Conservation (phyloP, 2,888 invertebrate species). For the Aphidius colemani region DNA sequence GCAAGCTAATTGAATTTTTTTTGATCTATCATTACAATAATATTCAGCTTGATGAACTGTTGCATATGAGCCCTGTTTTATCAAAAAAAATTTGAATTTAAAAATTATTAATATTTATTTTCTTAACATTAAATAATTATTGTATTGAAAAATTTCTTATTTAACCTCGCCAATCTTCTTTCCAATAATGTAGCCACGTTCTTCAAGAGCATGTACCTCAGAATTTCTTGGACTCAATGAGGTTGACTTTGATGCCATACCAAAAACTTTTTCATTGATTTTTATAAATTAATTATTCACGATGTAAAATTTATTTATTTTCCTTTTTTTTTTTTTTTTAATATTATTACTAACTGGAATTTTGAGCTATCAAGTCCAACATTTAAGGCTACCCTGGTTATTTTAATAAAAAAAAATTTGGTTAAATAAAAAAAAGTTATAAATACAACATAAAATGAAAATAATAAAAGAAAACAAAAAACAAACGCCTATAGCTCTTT, state of each 20-base stretch:
- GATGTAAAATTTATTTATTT: neutral
- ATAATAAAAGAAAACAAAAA: too few species aligned
- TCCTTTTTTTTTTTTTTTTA: slow-evolving; percentile 11
- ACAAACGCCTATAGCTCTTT: too few species aligned
- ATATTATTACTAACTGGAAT: slow-evolving; percentile 42
- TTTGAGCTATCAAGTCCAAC: slow-evolving; percentile 47
- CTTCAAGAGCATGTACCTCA: slow-evolving; percentile 83
- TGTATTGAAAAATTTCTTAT: slow-evolving; percentile 5
- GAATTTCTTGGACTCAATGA: slow-evolving; percentile 75
- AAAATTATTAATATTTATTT: neutral
- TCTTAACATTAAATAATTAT: slow-evolving; percentile 3
- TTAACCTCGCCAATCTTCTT: slow-evolving; percentile 78
- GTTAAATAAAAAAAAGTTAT: too few species aligned
- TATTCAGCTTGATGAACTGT: slow-evolving; percentile 87
- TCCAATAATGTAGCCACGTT: slow-evolving; percentile 81
- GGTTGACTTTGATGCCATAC: slow-evolving; percentile 73
- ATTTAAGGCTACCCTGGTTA: too few species aligned
- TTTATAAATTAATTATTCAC: slow-evolving; percentile 4
- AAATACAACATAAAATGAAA: too few species aligned
- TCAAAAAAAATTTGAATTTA: slow-evolving; percentile 10
- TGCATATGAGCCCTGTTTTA: slow-evolving; percentile 79
- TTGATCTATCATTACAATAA: slow-evolving; percentile 72
- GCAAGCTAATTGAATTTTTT: slow-evolving; percentile 79
- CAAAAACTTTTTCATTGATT: slow-evolving; percentile 48
- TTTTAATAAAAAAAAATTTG: too few species aligned